phyloP scores from a whole-genome alignment of 2,113 vertebrate genomes.

The Desmodus rotundus region DNA sequence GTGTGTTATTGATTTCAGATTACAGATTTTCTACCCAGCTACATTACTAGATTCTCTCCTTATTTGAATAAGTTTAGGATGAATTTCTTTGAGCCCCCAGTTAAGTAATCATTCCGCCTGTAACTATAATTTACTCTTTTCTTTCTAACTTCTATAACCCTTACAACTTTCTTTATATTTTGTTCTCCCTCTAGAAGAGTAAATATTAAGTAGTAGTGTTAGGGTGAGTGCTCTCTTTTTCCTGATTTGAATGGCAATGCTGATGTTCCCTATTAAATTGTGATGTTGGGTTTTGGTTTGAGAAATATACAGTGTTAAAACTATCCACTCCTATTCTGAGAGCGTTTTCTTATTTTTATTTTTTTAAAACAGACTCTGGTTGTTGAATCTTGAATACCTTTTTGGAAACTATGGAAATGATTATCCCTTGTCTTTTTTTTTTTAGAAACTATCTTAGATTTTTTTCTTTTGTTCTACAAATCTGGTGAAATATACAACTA shows the following conservation, averaged over 20 bases:
- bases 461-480: constrained; percentile 3
- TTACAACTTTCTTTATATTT: background rate
- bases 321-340: background rate
- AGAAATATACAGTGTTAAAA: background rate
- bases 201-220: background rate
- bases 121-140: background rate
- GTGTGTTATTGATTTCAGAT: background rate
- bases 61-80: background rate
- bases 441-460: background rate
- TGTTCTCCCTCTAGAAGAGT: background rate
- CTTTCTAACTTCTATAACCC: background rate
- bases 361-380: background rate
- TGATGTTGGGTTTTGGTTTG: background rate
- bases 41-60: background rate
- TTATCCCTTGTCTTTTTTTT: background rate
- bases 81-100: background rate
- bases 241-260: background rate
- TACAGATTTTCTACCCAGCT: background rate
- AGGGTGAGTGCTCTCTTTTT: background rate
- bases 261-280: background rate
- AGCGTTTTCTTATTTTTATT: background rate
- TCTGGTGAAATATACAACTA: background rate
- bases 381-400: background rate
- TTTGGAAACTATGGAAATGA: background rate
- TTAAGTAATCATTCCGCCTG: background rate